Evolutionary conservation across 1,140 invertebrate genomes (phyloP), one percentile per base, ranked within the genome.

Genomic region (Drosophila pseudoananassae): DNA sequence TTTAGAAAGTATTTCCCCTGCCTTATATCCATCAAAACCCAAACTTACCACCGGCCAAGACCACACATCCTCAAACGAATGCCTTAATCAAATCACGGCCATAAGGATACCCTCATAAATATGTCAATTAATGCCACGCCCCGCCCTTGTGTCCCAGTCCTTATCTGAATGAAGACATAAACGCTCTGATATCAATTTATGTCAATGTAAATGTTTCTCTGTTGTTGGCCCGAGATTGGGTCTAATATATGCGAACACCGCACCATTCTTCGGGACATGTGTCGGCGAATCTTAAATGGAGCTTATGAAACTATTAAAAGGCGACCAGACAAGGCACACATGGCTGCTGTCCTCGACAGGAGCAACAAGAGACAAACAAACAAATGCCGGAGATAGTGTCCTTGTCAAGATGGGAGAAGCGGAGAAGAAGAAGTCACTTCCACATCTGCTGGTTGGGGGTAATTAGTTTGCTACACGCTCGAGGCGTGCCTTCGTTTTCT

Each of bases 281-380:
- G 90, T 91, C 79, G 91, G 79, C 90, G 90, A 85, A 91, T 91
- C 90, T 91, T 91, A 91, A 91, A 88, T 85, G 90, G 76, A 90
- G 90, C 90, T 91, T 91, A 91, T 88, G 87, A 74, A 91, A 91
- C 90, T 91, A 91, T 91, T 91, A 91, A 87, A 88, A 87, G 65
- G 75, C 70, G 60, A 66, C 66, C 65, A 88, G 82, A 81, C 78
- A 68, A 46, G 50, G 27, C 46, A 50, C 68, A 76, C 61, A 78
- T 57, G 59, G 66, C 69, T 76, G 33, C 50, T 47, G 55, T 76
- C 54, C 51, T 52, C 69, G 76, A 15, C 49, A 69, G 9, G 58
- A 51, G 68, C 66, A 76, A 70, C 63, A 71, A 49, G 50, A 14
- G 15, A 43, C 78, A 76, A 78, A 74, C 76, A 78, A 72, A 78